phyloP scores from a whole-genome alignment of 2,113 vertebrate genomes.

The Cryptomyrus ogoouensis region DNA sequence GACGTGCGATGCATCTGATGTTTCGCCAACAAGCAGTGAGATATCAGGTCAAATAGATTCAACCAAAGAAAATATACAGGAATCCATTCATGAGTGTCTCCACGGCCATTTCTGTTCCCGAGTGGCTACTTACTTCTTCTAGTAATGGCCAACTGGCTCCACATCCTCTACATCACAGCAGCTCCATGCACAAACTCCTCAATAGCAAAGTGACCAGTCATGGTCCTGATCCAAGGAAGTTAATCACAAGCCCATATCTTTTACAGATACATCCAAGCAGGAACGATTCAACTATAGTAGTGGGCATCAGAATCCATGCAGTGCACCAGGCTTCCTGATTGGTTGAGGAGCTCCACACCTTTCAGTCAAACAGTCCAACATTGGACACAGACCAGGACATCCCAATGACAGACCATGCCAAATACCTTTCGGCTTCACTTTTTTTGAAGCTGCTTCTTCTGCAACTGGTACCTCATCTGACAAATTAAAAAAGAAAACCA shows the following conservation, averaged over 20 bases:
- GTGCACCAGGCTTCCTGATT: background rate
- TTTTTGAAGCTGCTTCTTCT: background rate
- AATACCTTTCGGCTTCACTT: conserved; percentile 6
- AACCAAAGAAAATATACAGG: background rate
- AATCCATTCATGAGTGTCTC: background rate
- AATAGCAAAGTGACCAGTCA: background rate
- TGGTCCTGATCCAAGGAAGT: background rate
- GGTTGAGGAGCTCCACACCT: background rate
- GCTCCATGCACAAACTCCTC: background rate
- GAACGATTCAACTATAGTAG: background rate
- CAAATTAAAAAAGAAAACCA: background rate
- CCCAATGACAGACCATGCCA: background rate
- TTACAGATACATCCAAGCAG: background rate
- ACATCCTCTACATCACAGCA: background rate
- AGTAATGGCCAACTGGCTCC: background rate
- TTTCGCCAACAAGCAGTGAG: background rate
- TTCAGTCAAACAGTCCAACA: background rate
- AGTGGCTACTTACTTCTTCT: background rate
- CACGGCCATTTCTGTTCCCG: background rate
- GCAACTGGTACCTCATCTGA: background rate
- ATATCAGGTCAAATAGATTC: background rate
- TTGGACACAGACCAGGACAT: background rate
- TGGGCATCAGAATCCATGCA: background rate
- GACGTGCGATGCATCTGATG: background rate
- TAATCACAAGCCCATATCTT: background rate